Conservation (phyloP, 1,140 invertebrate genomes). For the Polyergus mexicanus region DNA sequence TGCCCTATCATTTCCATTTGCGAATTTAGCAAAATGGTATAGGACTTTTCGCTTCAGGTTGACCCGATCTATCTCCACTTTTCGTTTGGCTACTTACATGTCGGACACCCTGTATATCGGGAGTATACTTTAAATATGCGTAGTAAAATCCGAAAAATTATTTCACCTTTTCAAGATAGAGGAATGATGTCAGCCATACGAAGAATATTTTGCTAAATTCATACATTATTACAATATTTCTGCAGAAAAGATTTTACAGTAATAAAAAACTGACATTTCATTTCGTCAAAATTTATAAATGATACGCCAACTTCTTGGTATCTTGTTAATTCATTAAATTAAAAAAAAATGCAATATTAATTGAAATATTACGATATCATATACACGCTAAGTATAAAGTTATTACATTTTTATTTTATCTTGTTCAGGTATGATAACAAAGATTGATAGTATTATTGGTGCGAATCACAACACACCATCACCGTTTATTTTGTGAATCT, state of each 20-base stretch:
- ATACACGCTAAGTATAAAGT: not conserved
- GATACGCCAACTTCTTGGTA: too few relatives aligned
- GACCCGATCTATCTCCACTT: too few relatives aligned
- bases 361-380: not conserved
- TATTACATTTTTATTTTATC: not conserved
- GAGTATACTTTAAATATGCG: not conserved
- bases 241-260: not conserved
- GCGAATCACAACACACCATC: not conserved
- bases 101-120: too few relatives aligned
- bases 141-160: not conserved
- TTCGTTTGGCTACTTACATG: too few relatives aligned
- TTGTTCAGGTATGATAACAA: not conserved
- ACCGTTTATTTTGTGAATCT: not conserved
- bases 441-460: not conserved
- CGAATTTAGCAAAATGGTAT: too few relatives aligned
- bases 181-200: not conserved
- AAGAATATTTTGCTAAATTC: not conserved
- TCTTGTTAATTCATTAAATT: not conserved
- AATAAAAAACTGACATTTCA: not conserved
- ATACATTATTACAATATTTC: not conserved
- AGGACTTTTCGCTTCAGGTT: too few relatives aligned
- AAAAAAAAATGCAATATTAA: not conserved
- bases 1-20: too few relatives aligned
- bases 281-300: too few relatives aligned
- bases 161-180: not conserved